A percentile compares a stretch with the other conserved stretches of the same genome.
Conservation (phyloP, 2,797 vertebrate genomes). For the Parauchenoglanis punctatus region DNA sequence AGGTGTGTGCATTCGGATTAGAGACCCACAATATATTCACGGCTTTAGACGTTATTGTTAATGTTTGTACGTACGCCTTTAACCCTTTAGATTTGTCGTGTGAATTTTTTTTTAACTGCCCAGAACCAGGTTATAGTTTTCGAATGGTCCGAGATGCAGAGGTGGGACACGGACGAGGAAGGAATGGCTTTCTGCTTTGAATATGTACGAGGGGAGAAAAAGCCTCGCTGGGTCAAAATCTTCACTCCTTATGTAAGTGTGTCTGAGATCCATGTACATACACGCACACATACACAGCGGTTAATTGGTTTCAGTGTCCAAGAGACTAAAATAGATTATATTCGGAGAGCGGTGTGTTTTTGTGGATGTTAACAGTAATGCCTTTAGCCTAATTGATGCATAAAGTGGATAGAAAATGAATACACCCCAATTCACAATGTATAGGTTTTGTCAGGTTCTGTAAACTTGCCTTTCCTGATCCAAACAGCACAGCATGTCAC, state of each 20-base stretch:
- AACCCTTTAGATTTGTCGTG: not conserved
- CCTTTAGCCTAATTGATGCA: not conserved
- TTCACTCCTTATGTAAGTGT: conserved; percentile 95
- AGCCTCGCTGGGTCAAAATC: conserved; percentile 98
- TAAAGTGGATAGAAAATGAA: not conserved
- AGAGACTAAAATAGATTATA: not conserved
- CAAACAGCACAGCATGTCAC: not conserved
- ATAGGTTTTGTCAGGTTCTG: not conserved
- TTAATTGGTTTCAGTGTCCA: not conserved
- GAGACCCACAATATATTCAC: not conserved
- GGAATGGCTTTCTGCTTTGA: conserved; percentile 98
- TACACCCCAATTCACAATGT: not conserved
- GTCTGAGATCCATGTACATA: not conserved
- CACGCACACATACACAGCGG: not conserved
- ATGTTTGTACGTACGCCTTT: not conserved
- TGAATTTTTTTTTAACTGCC: not conserved
- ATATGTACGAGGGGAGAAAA: conserved; percentile 93
- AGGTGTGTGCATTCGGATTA: conserved; percentile 66
- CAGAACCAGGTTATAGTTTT: conserved; percentile 96
- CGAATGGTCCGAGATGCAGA: conserved; percentile 96
- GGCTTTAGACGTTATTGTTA: not conserved
- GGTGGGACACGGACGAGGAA: conserved; percentile 97
- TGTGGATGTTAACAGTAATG: not conserved
- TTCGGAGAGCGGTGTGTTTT: not conserved
- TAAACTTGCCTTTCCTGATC: not conserved